Percentiles rank a stretch among this genome's conserved stretches.
phyloP scores from a whole-genome alignment of 2,797 vertebrate species.

The Myiothlypis coronata region DNA sequence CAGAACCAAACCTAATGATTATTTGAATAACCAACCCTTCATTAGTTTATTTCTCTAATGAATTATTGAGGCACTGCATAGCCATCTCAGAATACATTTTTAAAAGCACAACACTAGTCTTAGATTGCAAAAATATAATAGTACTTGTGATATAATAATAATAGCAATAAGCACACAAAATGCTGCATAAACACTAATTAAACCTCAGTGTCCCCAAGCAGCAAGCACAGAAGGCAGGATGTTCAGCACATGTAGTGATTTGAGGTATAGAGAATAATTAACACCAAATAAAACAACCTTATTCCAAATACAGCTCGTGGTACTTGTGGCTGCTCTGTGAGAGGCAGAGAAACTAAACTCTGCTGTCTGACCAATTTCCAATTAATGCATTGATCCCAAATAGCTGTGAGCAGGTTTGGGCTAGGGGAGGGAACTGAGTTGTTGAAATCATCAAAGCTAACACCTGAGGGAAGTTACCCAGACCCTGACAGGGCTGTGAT shows the following conservation, averaged over 20 bases:
- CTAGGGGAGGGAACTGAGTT: not conserved
- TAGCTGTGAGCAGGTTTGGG: not conserved
- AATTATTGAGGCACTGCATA: not conserved
- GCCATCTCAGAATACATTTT: conserved; percentile 6
- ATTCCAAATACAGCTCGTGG: not conserved
- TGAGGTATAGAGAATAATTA: conserved; percentile 29
- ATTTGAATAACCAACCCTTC: conserved; percentile 14
- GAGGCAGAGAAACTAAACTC: not conserved
- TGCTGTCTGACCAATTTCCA: not conserved
- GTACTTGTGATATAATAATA: conserved; percentile 29
- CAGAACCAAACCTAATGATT: not conserved
- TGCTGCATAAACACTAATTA: conserved; percentile 65
- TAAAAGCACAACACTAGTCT: not conserved
- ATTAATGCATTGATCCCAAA: not conserved
- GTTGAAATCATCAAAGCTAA: not conserved
- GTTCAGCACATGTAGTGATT: not conserved
- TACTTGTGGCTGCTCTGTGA: not conserved
- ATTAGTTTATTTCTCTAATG: conserved; percentile 42
- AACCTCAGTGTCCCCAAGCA: conserved; percentile 44
- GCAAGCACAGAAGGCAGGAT: conserved; percentile 36
- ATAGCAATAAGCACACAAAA: conserved; percentile 57
- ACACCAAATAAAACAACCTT: not conserved
- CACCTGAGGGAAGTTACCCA: not conserved
- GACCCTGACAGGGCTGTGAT: fast-evolving
- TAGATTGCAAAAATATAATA: conserved; percentile 46